A percentile compares a stretch with the other conserved stretches of the same genome.
phyloP scores from a whole-genome alignment of 2,797 vertebrate genomes.

The Kryptolebias ocellatus region DNA sequence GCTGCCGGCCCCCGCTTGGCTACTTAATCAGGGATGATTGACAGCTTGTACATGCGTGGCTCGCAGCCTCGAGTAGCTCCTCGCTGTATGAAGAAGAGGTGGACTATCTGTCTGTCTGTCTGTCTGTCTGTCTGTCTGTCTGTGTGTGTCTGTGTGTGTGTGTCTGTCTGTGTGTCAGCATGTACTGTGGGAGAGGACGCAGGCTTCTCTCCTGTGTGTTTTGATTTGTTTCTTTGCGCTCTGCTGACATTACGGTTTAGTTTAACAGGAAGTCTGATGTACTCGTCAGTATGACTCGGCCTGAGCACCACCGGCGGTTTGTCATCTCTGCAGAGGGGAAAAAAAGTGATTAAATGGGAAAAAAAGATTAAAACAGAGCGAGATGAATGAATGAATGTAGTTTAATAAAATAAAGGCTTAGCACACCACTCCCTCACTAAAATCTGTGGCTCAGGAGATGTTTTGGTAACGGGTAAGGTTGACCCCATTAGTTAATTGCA shows the following conservation, averaged over 20 bases:
- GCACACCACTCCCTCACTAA: too few relatives aligned
- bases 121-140: neutral
- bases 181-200: too few relatives aligned
- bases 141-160: too few relatives aligned
- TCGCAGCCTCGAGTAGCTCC: too few relatives aligned
- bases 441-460: too few relatives aligned
- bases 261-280: neutral
- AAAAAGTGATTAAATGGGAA: neutral
- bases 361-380: too few relatives aligned
- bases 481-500: too few relatives aligned
- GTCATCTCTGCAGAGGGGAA: neutral
- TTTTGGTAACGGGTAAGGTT: too few relatives aligned
- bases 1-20: neutral
- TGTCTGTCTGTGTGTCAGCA: neutral
- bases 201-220: neutral
- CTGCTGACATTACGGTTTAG: neutral
- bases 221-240: constrained; percentile 4
- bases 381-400: too few relatives aligned
- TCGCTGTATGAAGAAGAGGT: too few relatives aligned
- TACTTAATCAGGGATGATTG: neutral
- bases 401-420: too few relatives aligned
- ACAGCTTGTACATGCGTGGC: too few relatives aligned
- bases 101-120: neutral
- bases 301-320: neutral
- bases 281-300: constrained; percentile 13